Percentiles rank a stretch among this genome's conserved stretches.
These are phyloP conservation scores for Adelges cooleyi DNA, from an alignment of 1,140 invertebrate genomes.

Conservation along the genomic window DNA sequence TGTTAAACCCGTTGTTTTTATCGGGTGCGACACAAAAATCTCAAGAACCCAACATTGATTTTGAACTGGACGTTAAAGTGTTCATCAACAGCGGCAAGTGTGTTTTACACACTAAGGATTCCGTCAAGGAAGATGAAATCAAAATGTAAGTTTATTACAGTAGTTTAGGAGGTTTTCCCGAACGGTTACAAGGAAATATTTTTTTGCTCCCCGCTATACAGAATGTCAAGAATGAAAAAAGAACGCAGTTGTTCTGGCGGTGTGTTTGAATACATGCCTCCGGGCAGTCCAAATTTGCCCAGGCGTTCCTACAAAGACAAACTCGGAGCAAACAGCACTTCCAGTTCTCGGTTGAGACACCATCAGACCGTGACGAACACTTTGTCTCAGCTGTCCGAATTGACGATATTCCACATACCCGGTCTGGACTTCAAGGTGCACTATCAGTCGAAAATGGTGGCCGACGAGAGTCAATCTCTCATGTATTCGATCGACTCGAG, in stretches of 20 bases:
- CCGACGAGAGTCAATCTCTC: slow-evolving; percentile 45
- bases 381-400: slow-evolving; percentile 52
- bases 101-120: slow-evolving; percentile 86
- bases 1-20: slow-evolving; percentile 1
- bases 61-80: slow-evolving; percentile 92
- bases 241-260: slow-evolving; percentile 59
- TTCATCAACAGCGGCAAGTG: slow-evolving; percentile 94
- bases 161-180: too few relatives aligned
- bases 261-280: slow-evolving; percentile 50
- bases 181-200: neutral
- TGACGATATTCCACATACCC: slow-evolving; percentile 89
- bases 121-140: slow-evolving; percentile 55
- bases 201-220: neutral
- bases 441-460: slow-evolving; percentile 71
- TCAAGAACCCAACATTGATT: slow-evolving; percentile 88
- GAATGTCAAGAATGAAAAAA: slow-evolving; percentile 49
- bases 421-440: slow-evolving; percentile 87
- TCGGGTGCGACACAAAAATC: slow-evolving; percentile 35
- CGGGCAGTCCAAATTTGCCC: slow-evolving; percentile 42
- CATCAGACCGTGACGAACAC: slow-evolving; percentile 33
- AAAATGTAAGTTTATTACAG: slow-evolving; percentile 41
- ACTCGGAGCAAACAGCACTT: slow-evolving; percentile 40
- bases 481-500: slow-evolving; percentile 33
- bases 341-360: slow-evolving; percentile 39
- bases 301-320: slow-evolving; percentile 41